A percentile compares a stretch with the other conserved stretches of the same genome.
phyloP scores from a whole-genome alignment of 2,797 vertebrate species.

The Erethizon dorsatum region DNA sequence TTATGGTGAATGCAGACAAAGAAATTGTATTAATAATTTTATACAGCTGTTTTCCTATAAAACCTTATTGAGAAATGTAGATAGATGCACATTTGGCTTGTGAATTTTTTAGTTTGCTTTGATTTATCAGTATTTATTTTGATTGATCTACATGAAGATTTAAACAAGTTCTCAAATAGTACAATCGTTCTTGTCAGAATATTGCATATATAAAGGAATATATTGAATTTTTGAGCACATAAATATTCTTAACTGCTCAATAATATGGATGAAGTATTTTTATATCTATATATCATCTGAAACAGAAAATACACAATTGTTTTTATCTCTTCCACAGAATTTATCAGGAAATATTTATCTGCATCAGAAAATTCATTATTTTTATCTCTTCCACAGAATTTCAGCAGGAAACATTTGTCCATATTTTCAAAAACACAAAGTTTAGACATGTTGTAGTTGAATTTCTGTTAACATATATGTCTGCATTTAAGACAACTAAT shows the following conservation, averaged over 20 bases:
- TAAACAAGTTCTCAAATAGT: not conserved
- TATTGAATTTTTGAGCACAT: not conserved
- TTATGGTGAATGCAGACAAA: not conserved
- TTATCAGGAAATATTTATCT: not conserved
- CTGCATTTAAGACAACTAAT: not conserved
- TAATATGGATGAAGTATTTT: not conserved
- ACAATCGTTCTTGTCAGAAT: not conserved
- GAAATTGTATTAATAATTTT: not conserved
- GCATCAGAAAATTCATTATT: not conserved
- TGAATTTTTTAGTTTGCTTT: not conserved
- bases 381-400: not conserved
- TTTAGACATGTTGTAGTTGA: not conserved
- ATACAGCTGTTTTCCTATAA: not conserved
- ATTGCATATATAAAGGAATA: not conserved
- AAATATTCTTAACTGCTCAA: not conserved
- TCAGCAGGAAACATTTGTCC: not conserved
- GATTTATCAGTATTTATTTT: constrained; percentile 21
- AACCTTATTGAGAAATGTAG: not conserved
- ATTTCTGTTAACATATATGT: not conserved
- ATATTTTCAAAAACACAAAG: not conserved
- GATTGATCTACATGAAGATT: not conserved
- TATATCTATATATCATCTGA: not conserved
- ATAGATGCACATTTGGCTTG: not conserved
- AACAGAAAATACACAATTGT: not conserved
- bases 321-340: constrained; percentile 2